Percentiles rank a stretch among this genome's conserved stretches.
Conservation (phyloP, 2,113 vertebrate species). For the Salminus brasiliensis region DNA sequence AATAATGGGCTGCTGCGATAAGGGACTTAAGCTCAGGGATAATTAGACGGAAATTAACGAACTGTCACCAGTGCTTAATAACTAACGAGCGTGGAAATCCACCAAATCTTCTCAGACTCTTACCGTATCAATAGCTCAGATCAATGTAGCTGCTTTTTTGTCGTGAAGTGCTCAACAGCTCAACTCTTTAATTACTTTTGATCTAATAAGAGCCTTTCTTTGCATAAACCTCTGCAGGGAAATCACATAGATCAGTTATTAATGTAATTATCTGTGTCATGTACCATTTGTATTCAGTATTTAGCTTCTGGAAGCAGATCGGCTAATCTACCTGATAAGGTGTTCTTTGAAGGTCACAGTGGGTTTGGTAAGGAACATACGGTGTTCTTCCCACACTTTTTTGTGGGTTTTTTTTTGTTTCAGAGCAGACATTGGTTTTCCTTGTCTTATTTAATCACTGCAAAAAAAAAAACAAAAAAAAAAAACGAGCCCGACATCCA, state of each 20-base stretch:
- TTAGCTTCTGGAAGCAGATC: neutral
- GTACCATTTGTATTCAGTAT: neutral
- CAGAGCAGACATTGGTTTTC: neutral
- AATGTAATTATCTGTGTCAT: slow-evolving; percentile 31
- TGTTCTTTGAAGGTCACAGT: neutral
- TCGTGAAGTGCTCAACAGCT: neutral
- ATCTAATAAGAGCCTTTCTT: slow-evolving; percentile 26
- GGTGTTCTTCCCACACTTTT: neutral
- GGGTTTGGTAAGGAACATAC: neutral
- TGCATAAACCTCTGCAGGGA: neutral
- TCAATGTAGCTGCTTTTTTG: slow-evolving; percentile 26
- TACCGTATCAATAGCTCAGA: slow-evolving; percentile 14
- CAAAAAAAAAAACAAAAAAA: too few relatives aligned
- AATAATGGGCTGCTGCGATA: slow-evolving; percentile 10
- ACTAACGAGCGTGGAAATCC: slow-evolving; percentile 14
- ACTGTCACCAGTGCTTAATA: slow-evolving; percentile 23
- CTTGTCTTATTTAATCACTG: too few relatives aligned
- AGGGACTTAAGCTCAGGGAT: neutral
- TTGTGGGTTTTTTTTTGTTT: neutral
- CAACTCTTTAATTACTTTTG: slow-evolving; percentile 33
- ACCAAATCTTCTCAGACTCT: neutral
- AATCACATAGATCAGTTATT: slow-evolving; percentile 9
- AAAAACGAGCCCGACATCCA: too few relatives aligned
- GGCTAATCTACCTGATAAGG: neutral
- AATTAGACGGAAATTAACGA: slow-evolving; percentile 39